Evolutionary conservation across 2,113 vertebrate species (phyloP), one percentile per base, ranked within the genome.

Genomic region (Argyrosomus japonicus): DNA sequence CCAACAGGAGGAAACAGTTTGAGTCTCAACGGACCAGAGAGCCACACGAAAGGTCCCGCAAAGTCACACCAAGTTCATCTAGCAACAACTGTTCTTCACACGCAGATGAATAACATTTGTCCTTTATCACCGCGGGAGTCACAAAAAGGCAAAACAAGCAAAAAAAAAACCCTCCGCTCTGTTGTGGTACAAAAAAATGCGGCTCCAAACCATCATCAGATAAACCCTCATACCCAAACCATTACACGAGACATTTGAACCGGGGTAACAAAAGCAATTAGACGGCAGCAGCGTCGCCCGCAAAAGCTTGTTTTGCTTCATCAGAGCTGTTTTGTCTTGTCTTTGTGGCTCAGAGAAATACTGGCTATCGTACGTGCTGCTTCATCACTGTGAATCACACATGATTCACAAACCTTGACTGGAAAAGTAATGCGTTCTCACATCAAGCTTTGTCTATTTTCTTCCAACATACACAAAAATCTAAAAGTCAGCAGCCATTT

Each of bases 1-100:
- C 87, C 86, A 81, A 85, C 87, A 88, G 75, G 86, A 91, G 86
- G 84, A 93, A 91, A 93, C 75, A 83, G 87, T 89, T 76, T 45
- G 70, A 43, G 87, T 84, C 82, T 71, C 82, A 27, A 65, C 57
- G 83, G 89, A 71, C 71, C 77, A 8, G 60, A 68, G 75, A 81
- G 76, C 72, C 81, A 77, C 89, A 77, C 47, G 11, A 88, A 87
- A 77, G 68, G 82, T 87, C 87, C 72, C 43, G 3, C 77, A 85
- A 91, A 93, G 92, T 93, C 88, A 86, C 82, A 72, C 74, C 57
- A 64, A 88, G 90, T 91, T 86, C 83, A 84, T 45, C 10, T 48
- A 76, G 84, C 81, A 64, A 85, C 67, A 61, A 53, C 54, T 13
- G 68, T 2, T 68, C 62, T 6, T n/a, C 68, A 69, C 65, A 11